Percentiles rank a stretch among this genome's conserved stretches.
Conservation (phyloP, 2,113 vertebrate species). For the Phalacrocorax carbo region DNA sequence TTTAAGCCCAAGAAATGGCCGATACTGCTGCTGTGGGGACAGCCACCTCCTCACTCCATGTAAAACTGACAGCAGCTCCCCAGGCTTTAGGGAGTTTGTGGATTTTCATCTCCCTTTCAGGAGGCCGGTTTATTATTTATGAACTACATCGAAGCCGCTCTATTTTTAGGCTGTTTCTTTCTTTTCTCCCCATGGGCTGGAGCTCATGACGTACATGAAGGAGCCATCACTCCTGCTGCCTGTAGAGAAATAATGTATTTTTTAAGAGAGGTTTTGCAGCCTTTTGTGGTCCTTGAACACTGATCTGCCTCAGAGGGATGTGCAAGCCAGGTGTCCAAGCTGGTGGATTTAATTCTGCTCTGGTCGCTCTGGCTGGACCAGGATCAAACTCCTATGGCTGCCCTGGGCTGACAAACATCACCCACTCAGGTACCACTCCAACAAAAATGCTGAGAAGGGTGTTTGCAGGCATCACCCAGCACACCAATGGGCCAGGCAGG, state of each 20-base stretch:
- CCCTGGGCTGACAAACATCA: not conserved
- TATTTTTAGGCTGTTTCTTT: constrained; percentile 45
- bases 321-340: not conserved
- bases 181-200: not conserved
- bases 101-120: constrained; percentile 6
- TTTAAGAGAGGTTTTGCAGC: not conserved
- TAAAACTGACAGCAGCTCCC: not conserved
- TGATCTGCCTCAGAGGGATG: not conserved
- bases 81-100: not conserved
- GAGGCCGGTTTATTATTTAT: constrained; percentile 48
- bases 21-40: not conserved
- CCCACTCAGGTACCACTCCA: not conserved
- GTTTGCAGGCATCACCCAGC: not conserved
- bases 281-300: not conserved
- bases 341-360: not conserved
- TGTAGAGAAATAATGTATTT: not conserved
- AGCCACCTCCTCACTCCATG: not conserved
- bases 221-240: not conserved
- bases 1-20: not conserved
- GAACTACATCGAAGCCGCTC: not conserved
- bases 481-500: not conserved
- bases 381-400: not conserved
- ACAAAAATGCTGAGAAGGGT: not conserved
- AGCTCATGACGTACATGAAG: not conserved
- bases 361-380: not conserved